phyloP scores from a whole-genome alignment of 2,888 invertebrate species.

The Torymus texanus region DNA sequence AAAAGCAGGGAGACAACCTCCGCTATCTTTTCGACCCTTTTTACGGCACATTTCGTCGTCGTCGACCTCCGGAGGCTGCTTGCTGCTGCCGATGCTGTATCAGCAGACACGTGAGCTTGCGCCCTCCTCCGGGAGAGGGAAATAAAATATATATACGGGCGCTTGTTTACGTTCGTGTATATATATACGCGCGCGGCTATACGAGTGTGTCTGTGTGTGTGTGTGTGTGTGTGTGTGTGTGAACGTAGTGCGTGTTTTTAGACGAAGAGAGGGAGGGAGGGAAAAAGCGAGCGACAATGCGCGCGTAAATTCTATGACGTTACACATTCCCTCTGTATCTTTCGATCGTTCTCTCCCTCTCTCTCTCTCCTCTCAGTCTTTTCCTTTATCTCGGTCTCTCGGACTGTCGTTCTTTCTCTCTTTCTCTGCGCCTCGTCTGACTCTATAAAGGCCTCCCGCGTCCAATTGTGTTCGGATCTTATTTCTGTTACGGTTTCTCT shows the following conservation, averaged over 20 bases:
- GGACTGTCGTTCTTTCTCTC: too few species aligned
- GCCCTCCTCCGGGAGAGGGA: background rate
- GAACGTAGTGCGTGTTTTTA: too few species aligned
- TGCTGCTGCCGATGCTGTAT: too few species aligned
- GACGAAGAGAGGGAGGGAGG: too few species aligned
- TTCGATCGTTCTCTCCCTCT: background rate
- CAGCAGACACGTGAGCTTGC: too few species aligned
- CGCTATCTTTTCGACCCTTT: background rate
- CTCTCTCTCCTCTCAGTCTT: slow-evolving; percentile 15
- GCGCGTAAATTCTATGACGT: slow-evolving; percentile 32
- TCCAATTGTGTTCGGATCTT: background rate
- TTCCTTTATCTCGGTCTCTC: slow-evolving; percentile 23
- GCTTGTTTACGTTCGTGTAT: slow-evolving; percentile 23
- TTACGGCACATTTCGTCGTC: background rate
- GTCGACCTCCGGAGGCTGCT: background rate
- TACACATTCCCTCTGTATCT: slow-evolving; percentile 44
- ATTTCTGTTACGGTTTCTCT: background rate
- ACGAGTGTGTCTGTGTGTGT: too few species aligned
- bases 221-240: too few species aligned
- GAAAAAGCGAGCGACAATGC: slow-evolving; percentile 31
- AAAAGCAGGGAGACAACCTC: background rate
- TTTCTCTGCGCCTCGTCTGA: too few species aligned
- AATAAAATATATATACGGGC: slow-evolving; percentile 15
- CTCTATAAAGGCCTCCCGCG: background rate
- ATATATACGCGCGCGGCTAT: background rate